phyloP scores from a whole-genome alignment of 2,113 vertebrate species.

The Phodopus roborovskii region DNA sequence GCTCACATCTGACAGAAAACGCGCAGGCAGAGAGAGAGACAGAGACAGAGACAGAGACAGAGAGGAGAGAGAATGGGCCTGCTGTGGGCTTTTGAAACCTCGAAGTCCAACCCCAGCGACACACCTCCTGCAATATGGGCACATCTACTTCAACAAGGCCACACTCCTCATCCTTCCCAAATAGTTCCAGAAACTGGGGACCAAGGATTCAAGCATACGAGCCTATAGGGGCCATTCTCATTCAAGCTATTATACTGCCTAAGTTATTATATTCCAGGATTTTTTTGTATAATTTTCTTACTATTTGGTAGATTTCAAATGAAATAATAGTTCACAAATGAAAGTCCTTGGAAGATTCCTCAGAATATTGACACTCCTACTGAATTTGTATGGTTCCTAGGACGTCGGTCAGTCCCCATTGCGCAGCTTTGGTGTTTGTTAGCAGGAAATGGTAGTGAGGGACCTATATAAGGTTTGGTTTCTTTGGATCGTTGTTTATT shows the following conservation, averaged over 20 bases:
- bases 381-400: not conserved
- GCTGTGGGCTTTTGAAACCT: not conserved
- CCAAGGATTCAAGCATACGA: not conserved
- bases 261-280: not conserved
- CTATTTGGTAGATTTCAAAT: not conserved
- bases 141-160: not conserved
- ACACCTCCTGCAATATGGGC: not conserved
- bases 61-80: not conserved
- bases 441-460: not conserved
- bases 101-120: not conserved
- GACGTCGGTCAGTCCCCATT: not conserved
- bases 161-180: not conserved
- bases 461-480: not conserved
- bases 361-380: not conserved
- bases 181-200: not conserved
- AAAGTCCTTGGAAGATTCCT: not conserved
- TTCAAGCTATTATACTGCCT: not conserved
- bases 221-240: not conserved
- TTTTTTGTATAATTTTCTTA: not conserved
- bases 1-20: not conserved
- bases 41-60: not conserved
- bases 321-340: not conserved
- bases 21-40: not conserved
- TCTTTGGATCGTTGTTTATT: not conserved
- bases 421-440: not conserved